Percentiles rank a stretch among this genome's conserved stretches.
phyloP scores from a whole-genome alignment of 37 sponge, comb jelly and placozoan genomes.

The Ephydatia muelleri region DNA sequence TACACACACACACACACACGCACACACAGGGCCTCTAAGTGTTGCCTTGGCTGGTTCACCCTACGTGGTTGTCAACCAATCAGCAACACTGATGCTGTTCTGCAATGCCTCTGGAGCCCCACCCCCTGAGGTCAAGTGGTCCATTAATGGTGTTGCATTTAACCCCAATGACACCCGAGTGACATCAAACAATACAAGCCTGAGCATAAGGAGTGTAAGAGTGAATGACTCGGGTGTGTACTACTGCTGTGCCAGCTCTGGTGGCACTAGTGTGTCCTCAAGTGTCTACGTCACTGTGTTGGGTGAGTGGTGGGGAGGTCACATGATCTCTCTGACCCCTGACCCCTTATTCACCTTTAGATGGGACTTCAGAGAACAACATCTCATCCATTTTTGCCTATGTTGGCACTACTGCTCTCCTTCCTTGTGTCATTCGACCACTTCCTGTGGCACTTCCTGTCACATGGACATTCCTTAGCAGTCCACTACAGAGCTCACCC shows the following conservation, averaged over 20 bases:
- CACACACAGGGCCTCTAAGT: not conserved
- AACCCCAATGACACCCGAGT: not conserved
- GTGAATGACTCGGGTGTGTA: constrained; percentile 20
- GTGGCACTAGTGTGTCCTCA: constrained; percentile 10
- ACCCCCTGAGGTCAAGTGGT: not conserved
- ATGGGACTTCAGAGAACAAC: not conserved
- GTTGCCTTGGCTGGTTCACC: not conserved
- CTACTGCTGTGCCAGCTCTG: constrained; percentile 23
- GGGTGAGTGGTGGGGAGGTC: not conserved
- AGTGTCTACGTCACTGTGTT: not conserved
- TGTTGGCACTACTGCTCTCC: not conserved
- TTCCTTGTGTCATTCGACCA: not conserved
- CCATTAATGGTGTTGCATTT: not conserved
- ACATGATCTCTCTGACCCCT: not conserved
- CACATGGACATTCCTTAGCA: not conserved
- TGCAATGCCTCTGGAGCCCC: not conserved
- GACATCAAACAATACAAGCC: not conserved
- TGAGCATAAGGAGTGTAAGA: constrained; percentile 14
- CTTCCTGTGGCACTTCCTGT: not conserved
- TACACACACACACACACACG: not conserved
- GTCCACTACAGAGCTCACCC: not conserved
- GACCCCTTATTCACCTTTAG: not conserved
- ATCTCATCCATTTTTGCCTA: not conserved
- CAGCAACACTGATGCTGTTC: not conserved
- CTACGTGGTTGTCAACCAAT: not conserved